These are phyloP conservation scores for Melanophora roralis DNA, from an alignment of 2,888 invertebrate genomes.

Conservation along the genomic window DNA sequence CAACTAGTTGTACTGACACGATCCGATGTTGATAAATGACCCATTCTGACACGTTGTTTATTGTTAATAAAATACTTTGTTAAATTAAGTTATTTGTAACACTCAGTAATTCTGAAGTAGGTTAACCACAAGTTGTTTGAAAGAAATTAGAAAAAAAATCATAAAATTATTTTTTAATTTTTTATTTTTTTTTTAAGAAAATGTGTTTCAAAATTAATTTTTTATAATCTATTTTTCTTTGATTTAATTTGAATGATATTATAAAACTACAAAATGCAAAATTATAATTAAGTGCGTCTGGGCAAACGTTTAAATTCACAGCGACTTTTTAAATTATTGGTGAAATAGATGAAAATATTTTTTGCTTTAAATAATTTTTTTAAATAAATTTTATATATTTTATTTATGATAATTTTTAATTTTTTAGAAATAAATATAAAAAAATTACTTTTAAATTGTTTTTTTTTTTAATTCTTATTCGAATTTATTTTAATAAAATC, in stretches of 20 bases:
- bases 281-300: neutral
- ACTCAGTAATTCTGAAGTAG: slow-evolving; percentile 10
- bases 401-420: neutral
- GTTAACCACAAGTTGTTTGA: neutral
- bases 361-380: too few relatives aligned
- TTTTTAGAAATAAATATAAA: neutral
- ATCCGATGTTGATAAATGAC: slow-evolving; percentile 74
- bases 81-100: slow-evolving; percentile 9
- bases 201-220: too few relatives aligned
- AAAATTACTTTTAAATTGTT: slow-evolving; percentile 16
- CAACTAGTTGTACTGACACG: slow-evolving; percentile 69
- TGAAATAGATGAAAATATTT: neutral
- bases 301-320: neutral
- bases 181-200: neutral
- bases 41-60: slow-evolving; percentile 68
- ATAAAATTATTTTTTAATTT: neutral
- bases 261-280: slow-evolving; percentile 7
- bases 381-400: too few relatives aligned
- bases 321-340: neutral
- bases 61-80: slow-evolving; percentile 9
- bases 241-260: neutral
- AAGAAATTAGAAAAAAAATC: slow-evolving; percentile 34
- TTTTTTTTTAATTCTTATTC: neutral
- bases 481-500: neutral
- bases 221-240: too few relatives aligned